Conservation (phyloP, 2,888 invertebrate genomes). For the Tineola bisselliella region DNA sequence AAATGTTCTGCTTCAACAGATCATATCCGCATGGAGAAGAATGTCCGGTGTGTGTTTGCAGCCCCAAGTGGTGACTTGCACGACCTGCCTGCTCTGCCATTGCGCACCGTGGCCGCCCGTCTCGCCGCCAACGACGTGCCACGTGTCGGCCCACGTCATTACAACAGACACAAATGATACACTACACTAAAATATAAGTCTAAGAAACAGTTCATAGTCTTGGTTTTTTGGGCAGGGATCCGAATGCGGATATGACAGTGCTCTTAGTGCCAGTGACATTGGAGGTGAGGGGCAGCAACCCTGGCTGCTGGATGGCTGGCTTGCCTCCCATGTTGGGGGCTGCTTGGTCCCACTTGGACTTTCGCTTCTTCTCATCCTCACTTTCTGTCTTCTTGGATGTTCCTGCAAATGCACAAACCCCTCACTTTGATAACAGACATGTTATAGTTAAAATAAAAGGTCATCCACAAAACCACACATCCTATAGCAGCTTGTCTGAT, state of each 20-base stretch:
- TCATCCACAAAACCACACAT: too few relatives aligned
- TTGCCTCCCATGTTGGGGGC: constrained; percentile 68
- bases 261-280: constrained; percentile 90
- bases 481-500: neutral
- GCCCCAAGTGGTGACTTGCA: constrained; percentile 30
- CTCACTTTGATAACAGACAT: too few relatives aligned
- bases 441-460: too few relatives aligned
- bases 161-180: constrained; percentile 16
- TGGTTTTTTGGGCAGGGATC: constrained; percentile 86
- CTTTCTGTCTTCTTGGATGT: constrained; percentile 68
- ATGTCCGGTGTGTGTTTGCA: constrained; percentile 57
- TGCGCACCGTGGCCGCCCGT: constrained; percentile 37
- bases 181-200: neutral
- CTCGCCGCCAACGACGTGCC: constrained; percentile 55
- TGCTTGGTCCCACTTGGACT: constrained; percentile 94
- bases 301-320: constrained; percentile 72
- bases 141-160: constrained; percentile 43
- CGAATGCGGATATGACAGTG: constrained; percentile 93
- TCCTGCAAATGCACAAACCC: neutral
- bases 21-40: constrained; percentile 56
- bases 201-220: constrained; percentile 49
- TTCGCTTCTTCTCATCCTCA: constrained; percentile 84
- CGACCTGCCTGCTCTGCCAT: constrained; percentile 32
- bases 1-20: too few relatives aligned
- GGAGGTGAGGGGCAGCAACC: constrained; percentile 79